Evolutionary conservation across 2,888 invertebrate species (phyloP), one percentile per base, ranked within the genome.

Genomic region (Sminthurinus aureus): DNA sequence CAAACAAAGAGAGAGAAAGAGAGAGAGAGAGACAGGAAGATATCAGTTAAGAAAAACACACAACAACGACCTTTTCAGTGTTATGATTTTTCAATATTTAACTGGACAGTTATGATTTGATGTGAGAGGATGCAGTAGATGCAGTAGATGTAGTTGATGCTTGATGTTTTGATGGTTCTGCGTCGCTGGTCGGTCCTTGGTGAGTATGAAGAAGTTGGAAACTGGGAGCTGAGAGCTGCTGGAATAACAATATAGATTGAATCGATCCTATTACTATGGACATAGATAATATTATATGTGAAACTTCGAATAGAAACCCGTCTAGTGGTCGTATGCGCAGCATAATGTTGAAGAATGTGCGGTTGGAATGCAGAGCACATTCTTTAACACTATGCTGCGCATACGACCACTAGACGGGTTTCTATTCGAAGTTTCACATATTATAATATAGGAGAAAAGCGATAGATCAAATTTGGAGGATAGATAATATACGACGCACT

Each of bases 21-120:
- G 64, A 18, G n/a, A 18, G 9, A 64, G n/a, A 64, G 13, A n/a
- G 64, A 69, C 9, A 20, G 22, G 9, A n/a, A 67, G 13, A 67
- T 9, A 58, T 3, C 9, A 64, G 22, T n/a, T 69, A 20, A 69
- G 20, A 69, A 9, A 22, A 11, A 20, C 22, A 4, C 2, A 11
- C 24, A 71, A 24, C 20, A 8, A 24, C 9, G 71, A 24, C 24
- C 26, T 69, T n/a, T 4, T 20, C n/a, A 69, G 18, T 69, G 67
- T 69, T 69, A 20, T 69, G 67, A 69, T 71, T 71, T 71, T 71
- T 71, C 71, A 71, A 24, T 71, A 71, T 71, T 71, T 26, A 26
- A 71, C 22, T 71, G 13, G 71, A 71, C 71, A 71, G 71, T 24
- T 26, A 71, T 20, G 71, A 22, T 71, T 22, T 15, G 71, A 71